Evolutionary conservation across 2,797 vertebrate genomes (phyloP).

Genomic region (Clarias platycephalus): DNA sequence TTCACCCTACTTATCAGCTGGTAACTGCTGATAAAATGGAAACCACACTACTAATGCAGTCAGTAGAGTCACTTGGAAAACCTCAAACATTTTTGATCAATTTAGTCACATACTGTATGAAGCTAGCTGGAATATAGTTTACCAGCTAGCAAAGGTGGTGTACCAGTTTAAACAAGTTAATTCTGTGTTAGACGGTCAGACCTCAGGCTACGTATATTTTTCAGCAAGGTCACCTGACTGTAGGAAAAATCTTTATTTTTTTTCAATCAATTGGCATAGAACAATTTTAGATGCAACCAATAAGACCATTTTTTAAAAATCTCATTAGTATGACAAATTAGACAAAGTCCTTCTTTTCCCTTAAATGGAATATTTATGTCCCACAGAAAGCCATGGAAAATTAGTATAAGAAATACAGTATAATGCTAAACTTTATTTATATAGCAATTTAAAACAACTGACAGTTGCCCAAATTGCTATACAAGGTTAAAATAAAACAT

Average conservation of each 20-base stretch:
- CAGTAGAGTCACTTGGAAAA: background rate
- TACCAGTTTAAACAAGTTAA: background rate
- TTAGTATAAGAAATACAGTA: constrained; percentile 60
- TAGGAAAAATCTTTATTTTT: background rate
- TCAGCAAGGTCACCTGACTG: background rate
- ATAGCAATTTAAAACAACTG: no score
- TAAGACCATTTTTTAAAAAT: background rate
- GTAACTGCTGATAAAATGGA: background rate
- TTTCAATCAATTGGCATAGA: background rate
- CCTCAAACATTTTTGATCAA: background rate
- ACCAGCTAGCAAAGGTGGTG: background rate
- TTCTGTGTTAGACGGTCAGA: background rate
- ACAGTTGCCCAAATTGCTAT: background rate
- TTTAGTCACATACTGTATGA: no score
- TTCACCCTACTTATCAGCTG: background rate
- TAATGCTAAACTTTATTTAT: background rate
- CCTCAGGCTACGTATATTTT: background rate
- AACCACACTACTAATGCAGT: background rate
- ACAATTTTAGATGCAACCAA: background rate
- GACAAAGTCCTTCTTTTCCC: background rate
- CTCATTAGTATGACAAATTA: background rate
- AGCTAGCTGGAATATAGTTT: background rate
- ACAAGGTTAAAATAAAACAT: background rate
- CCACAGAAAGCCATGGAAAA: constrained; percentile 65
- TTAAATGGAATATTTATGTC: constrained; percentile 42